Base-by-base conservation (phyloP, 35 echinoderm and acorn worm genomes). In the Apostichopus japonicus region DNA sequence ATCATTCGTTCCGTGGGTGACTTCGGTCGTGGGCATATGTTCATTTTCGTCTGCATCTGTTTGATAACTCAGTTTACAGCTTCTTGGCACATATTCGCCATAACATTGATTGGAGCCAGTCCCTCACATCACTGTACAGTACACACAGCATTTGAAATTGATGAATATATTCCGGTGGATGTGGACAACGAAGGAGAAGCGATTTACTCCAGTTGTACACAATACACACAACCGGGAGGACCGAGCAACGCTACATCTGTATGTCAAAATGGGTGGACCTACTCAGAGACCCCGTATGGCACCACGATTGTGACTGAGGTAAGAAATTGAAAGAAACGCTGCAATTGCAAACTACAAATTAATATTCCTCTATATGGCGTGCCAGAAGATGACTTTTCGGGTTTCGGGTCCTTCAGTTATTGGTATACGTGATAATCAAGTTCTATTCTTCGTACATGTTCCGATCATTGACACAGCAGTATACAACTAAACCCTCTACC, bases 241-340 rank as follows among this genome's bases (percentile, higher is more conserved):
- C 17, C 24, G 6, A n/a, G 54, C 54, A 83, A 83, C 54, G 1
- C 0, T 6, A 83, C 79, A 11, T 10, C 54, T 4, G 25, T 9
- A 14, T 83, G 79, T 21, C 51, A 83, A 15, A 55, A 83, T 83
- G 79, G 79, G n/a, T 83, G 79, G 79, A 83, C 44, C 17, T 83
- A 33, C 79, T 83, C 79, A 13, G 79, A 83, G 24, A 83, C 44
- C 19, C 79, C 79, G 3, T 83, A 83, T 54, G 79, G 79, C 8
- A 83, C 79, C 79, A 83, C 79, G 17, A 83, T 83, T 33, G 79
- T 83, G 54, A 83, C 79, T 54, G 79, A 83, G 79, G 79, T 83
- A 54, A 83, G 79, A 67, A 44, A 44, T 44, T 44, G 33, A 44
- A 44, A 44, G 33, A 44, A 44, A 44, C 33, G 33, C 33, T 44